Base-by-base conservation (phyloP, 2,888 invertebrate species). In the Gari tellinella region DNA sequence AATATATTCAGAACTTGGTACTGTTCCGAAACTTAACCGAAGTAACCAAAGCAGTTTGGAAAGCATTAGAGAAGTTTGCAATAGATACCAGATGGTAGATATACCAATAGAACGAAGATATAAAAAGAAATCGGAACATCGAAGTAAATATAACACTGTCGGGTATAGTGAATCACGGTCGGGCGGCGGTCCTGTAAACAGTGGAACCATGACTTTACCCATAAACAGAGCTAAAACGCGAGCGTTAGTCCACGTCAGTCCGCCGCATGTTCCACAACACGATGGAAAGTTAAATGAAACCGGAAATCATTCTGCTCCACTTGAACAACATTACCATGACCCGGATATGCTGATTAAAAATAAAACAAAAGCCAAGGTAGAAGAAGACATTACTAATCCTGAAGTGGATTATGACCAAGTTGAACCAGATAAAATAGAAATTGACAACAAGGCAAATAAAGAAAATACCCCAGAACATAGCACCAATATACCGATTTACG, bases 51-150 rank as follows among this genome's bases (percentile, higher is more conserved):
- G 46, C 2, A 78, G 77, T 37, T 38, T 78, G n/a, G 69, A 73
- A 19, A 78, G 72, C 58, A 69, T 73, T 0, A 21, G 65, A 21
- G 72, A 72, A 21, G 58, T 76, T 19, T 53, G 67, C 37, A 57
- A 15, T 21, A 48, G 56, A 23, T 63, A 66, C 26, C 21, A 64
- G 38, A 37, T 62, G 31, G 68, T 62, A 37, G 69, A 72, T 21
- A 65, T 57, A 15, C 72, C 68, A 31, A n/a, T 66, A 10, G 77
- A 70, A 31, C 4, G 31, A 31, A 31, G 31, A 31, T 31, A 31
- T 10, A 31, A 10, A 31, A 31, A 31, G 31, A 31, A 31, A 31
- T 31, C 31, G 10, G 31, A 31, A 31, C 31, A 31, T 31, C 31
- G 31, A 4, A 31, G 10, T 31, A 51, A 51, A n/a, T 51, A 51